Evolutionary conservation across 1,140 invertebrate genomes (phyloP), one percentile per base, ranked within the genome.

Genomic region (Aphelinus atriplicis): DNA sequence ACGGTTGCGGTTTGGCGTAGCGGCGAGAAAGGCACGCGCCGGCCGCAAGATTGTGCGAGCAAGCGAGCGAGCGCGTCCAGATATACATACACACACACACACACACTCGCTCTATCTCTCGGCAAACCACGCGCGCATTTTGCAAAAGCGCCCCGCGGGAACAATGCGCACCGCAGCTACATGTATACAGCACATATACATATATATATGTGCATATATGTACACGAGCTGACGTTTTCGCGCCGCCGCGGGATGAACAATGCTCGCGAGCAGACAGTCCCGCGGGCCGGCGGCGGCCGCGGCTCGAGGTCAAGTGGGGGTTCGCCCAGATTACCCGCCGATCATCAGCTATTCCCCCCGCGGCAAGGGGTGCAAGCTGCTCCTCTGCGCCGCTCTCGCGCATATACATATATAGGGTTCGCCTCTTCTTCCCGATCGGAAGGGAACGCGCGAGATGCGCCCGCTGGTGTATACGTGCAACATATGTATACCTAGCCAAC

Each of bases 301-400:
- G 53, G 57, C 61, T 69, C 73, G 67, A 65, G 73, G 67, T 75
- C 67, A 75, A 75, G 66, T 70, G 67, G 63, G 63, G 56, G 56
- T 72, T 56, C 70, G 42, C 5, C 4, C 61, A 50, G 70, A 72
- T 73, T 66, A 73, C 6, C 71, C 4, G 62, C 71, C 51, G 71
- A 66, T 66, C 69, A 46, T 0, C 43, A 69, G 45, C n/a, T 26
- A 69, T 4, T 7, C 56, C 26, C 69, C 50, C n/a, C 1, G 7
- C 56, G 60, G 26, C 26, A 69, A 70, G 45, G 51, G 69, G 45
- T 57, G 57, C 26, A 26, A 26, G 51, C 7, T 56, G 3, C 53
- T 48, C 9, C 7, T 42, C 7, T 3, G 42, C 7, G 7, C 43
- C 1, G 42, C 42, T 67, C 51, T 10, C 3, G 56, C 56, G 26